A percentile compares a stretch with the other conserved stretches of the same genome.
phyloP scores from a whole-genome alignment of 2,888 invertebrate species.

The Ophion obscuratus region DNA sequence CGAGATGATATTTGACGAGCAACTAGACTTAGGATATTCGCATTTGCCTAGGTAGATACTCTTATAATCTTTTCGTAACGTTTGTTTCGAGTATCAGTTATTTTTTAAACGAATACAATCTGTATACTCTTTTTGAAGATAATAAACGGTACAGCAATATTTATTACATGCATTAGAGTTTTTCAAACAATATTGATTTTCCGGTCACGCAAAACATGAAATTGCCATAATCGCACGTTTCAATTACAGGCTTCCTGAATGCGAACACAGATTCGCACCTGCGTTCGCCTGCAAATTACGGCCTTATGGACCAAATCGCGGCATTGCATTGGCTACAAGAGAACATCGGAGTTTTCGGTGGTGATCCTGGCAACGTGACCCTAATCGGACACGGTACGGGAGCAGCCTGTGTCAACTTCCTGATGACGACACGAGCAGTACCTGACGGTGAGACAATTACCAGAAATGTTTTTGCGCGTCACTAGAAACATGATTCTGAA shows the following conservation, averaged over 20 bases:
- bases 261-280: slow-evolving; percentile 94
- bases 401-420: slow-evolving; percentile 97
- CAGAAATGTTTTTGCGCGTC: no score
- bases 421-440: slow-evolving; percentile 97
- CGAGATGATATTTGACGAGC: no score
- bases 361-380: slow-evolving; percentile 96
- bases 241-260: slow-evolving; percentile 92
- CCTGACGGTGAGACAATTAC: slow-evolving; percentile 90
- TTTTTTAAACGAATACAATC: no score
- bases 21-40: no score
- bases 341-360: slow-evolving; percentile 97
- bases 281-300: slow-evolving; percentile 96
- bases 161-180: no score
- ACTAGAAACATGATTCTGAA: background rate
- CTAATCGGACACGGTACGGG: slow-evolving; percentile 98
- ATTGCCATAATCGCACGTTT: slow-evolving; percentile 71
- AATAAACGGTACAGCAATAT: no score
- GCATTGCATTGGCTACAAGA: slow-evolving; percentile 98
- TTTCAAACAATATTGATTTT: no score
- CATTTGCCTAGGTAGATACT: no score
- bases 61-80: no score
- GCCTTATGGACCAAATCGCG: slow-evolving; percentile 98
- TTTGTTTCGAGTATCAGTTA: no score
- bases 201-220: slow-evolving; percentile 48
- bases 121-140: no score